A percentile compares a stretch with the other conserved stretches of the same genome.
Evolutionary conservation across 2,888 invertebrate genomes (phyloP).

Genomic region (Dryobotodes eremita): DNA sequence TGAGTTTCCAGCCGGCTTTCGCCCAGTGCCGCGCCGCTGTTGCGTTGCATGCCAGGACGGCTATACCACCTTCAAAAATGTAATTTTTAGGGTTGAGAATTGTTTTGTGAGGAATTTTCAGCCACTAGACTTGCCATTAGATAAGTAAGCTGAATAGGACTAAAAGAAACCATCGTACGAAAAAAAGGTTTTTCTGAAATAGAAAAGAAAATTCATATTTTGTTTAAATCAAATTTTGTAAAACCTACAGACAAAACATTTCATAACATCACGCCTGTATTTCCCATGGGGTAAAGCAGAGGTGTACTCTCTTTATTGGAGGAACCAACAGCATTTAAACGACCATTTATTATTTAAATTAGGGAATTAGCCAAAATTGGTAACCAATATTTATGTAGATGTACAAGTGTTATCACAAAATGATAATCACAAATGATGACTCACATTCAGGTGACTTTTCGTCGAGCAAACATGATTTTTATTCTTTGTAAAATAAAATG

Average conservation of each 20-base stretch:
- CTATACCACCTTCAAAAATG: constrained; percentile 79
- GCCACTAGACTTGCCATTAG: neutral
- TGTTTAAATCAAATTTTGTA: neutral
- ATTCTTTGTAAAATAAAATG: constrained; percentile 14
- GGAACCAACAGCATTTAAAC: neutral
- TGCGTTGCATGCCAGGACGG: constrained; percentile 85
- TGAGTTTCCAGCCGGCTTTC: constrained; percentile 82
- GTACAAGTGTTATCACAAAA: constrained; percentile 15
- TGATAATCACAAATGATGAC: too few species aligned
- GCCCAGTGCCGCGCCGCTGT: constrained; percentile 85
- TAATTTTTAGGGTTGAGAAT: neutral
- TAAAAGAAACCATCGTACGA: neutral
- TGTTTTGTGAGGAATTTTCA: neutral
- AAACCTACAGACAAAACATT: neutral
- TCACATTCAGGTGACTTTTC: constrained; percentile 43
- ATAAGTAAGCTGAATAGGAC: neutral
- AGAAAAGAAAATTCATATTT: neutral
- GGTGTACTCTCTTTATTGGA: neutral
- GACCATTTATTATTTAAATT: neutral
- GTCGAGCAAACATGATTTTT: constrained; percentile 26
- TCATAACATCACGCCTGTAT: neutral
- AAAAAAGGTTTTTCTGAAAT: neutral
- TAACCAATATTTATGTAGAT: constrained; percentile 36
- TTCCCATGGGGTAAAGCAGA: neutral
- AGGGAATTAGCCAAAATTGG: neutral